Evolutionary conservation across 30 jellyfish, hydroid and myxozoan genomes (phyloP).

Genomic region (Aurelia coerulea): DNA sequence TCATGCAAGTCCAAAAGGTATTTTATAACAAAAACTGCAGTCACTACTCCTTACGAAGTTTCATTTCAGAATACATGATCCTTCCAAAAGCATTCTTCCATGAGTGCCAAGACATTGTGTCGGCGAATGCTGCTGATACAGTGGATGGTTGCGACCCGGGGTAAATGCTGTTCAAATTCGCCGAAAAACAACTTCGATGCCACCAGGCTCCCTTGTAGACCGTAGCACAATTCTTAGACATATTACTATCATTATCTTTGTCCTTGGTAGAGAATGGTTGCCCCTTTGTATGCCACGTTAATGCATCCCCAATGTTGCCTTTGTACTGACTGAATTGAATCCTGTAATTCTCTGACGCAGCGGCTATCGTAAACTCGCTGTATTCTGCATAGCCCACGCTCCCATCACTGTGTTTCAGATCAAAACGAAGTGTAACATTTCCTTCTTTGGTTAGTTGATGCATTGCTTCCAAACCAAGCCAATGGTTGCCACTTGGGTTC

Average conservation of each 20-base stretch:
- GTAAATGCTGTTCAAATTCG: neutral
- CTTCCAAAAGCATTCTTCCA: constrained; percentile 3
- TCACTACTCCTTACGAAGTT: neutral
- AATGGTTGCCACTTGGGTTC: constrained; percentile 13
- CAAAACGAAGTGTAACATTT: constrained; percentile 20
- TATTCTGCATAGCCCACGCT: too few relatives aligned
- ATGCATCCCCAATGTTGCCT: constrained; percentile 20
- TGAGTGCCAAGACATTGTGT: neutral
- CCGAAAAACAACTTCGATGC: constrained; percentile 2
- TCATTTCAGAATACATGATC: constrained; percentile 6
- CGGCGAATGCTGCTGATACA: neutral
- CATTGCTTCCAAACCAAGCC: constrained; percentile 54
- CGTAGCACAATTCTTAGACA: neutral
- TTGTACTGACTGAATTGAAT: neutral
- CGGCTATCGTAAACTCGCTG: too few relatives aligned
- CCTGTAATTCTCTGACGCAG: too few relatives aligned
- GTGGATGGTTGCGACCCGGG: neutral
- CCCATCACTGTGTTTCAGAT: neutral
- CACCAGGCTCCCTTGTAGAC: constrained; percentile 5
- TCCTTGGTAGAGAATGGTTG: neutral
- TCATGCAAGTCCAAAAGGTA: neutral
- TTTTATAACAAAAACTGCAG: neutral
- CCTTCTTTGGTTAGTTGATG: constrained; percentile 24
- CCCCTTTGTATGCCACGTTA: neutral
- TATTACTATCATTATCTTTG: neutral